These are phyloP conservation scores for Hyposoter dolosus DNA, from an alignment of 2,888 invertebrate species.

Conservation along the genomic window DNA sequence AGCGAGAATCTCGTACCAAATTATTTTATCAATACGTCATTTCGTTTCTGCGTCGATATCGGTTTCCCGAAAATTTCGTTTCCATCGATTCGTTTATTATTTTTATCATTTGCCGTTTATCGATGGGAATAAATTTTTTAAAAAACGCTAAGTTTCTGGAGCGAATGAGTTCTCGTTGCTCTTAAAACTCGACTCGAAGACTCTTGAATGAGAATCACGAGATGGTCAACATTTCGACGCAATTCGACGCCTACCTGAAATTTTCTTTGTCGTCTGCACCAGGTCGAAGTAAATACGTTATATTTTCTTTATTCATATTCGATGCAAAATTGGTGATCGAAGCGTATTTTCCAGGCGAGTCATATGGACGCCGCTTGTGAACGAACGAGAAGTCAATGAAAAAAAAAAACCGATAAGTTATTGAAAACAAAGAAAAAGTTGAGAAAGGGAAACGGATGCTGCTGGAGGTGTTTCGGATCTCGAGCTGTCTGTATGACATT, in stretches of 20 bases:
- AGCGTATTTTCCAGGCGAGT: not conserved
- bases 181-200: no score
- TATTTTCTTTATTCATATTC: not conserved
- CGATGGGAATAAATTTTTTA: no score
- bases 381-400: not conserved
- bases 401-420: not conserved
- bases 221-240: not conserved
- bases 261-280: not conserved
- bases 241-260: not conserved
- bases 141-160: no score
- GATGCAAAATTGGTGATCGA: not conserved
- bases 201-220: not conserved
- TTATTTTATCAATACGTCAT: not conserved
- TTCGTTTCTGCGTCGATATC: no score
- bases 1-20: not conserved
- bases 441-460: conserved; percentile 48
- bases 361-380: not conserved
- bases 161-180: no score
- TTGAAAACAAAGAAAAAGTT: not conserved
- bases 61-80: no score
- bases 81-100: no score
- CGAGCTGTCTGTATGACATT: conserved; percentile 4
- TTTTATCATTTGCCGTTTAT: no score
- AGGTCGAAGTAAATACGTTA: not conserved
- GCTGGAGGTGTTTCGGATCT: conserved; percentile 30